Evolutionary conservation across 2,888 invertebrate genomes (phyloP), one percentile per base, ranked within the genome.

Genomic region (Hydroisotoma schaefferi): DNA sequence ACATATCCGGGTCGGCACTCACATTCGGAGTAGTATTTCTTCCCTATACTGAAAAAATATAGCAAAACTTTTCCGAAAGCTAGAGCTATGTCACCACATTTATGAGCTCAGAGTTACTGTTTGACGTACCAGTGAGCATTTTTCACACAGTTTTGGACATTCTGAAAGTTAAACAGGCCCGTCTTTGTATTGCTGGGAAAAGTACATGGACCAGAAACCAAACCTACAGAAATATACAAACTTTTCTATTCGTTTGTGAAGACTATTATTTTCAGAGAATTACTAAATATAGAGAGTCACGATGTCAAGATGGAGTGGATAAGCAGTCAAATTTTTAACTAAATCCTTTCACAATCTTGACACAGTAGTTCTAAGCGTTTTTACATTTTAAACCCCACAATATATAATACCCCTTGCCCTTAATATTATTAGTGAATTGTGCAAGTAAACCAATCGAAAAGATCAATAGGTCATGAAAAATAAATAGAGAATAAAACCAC

Each of bases 191-290:
- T 28, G 37, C 23, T 65, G 40, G 55, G 57, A 25, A 64, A 60
- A 15, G 60, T 63, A 25, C 70, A 70, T 2, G 70, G 70, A 18
- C 70, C 70, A 10, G 65, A 68, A 2, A 70, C 68, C 10, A 70
- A 38, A 10, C 49, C 49, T 49, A 20, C 23, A 22, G 5, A 10
- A 12, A 51, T n/a, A 12, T 51, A n/a, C n/a, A n/a, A n/a, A n/a
- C n/a, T n/a, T n/a, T n/a, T n/a, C n/a, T n/a, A n/a, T n/a, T n/a
- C n/a, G n/a, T n/a, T n/a, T n/a, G n/a, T n/a, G n/a, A n/a, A n/a
- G n/a, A n/a, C n/a, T n/a, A n/a, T n/a, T n/a, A n/a, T n/a, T n/a
- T n/a, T n/a, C n/a, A n/a, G n/a, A n/a, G n/a, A n/a, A n/a, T n/a
- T n/a, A n/a, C n/a, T n/a, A n/a, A n/a, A n/a, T n/a, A n/a, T n/a